A percentile compares a stretch with the other conserved stretches of the same genome.
Evolutionary conservation across 2,113 vertebrate species (phyloP).

Genomic region (Galeopterus variegatus): DNA sequence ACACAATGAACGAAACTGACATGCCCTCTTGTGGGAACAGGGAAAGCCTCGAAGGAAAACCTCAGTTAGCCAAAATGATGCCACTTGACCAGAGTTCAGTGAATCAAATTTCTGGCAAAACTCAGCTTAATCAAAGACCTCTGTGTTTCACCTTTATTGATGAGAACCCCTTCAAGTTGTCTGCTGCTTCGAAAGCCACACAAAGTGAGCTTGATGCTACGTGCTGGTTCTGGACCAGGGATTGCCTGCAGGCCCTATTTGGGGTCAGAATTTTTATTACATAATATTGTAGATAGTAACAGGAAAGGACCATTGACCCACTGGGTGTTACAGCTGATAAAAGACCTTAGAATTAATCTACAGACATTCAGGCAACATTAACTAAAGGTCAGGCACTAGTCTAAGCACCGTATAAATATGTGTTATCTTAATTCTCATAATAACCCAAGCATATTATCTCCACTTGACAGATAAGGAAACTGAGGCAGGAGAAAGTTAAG

Average conservation of each 20-base stretch:
- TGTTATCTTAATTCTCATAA: background rate
- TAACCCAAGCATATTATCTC: background rate
- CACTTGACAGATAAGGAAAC: slow-evolving; percentile 9
- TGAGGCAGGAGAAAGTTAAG: background rate
- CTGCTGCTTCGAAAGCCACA: background rate
- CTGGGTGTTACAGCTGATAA: background rate
- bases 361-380: background rate
- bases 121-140: background rate
- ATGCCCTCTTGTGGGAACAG: too few species aligned
- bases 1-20: background rate
- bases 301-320: background rate
- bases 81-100: accelerated
- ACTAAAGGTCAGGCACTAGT: background rate
- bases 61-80: too few species aligned
- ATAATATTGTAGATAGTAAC: too few species aligned
- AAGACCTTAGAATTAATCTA: background rate
- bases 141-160: background rate
- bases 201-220: accelerated
- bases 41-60: background rate
- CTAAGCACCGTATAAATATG: background rate
- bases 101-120: background rate
- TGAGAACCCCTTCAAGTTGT: background rate
- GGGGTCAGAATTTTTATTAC: background rate
- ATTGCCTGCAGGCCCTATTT: background rate
- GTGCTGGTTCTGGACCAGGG: background rate